Conservation (phyloP, 2,113 vertebrate species). For the Albula glossodonta region DNA sequence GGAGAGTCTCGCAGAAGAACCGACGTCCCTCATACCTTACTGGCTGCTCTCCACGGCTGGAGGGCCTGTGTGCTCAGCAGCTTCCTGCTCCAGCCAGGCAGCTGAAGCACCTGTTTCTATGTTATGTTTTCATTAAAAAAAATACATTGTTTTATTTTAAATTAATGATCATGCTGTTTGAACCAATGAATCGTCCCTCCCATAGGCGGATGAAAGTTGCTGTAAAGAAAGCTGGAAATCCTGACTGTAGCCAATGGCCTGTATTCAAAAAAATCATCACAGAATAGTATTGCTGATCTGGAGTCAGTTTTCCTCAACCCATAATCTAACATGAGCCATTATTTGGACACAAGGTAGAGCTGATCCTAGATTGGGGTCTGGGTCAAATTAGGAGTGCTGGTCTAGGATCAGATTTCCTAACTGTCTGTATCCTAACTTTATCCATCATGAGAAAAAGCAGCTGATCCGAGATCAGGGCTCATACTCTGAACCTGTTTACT, state of each 20-base stretch:
- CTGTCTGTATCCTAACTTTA: too few relatives aligned
- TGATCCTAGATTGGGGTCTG: too few relatives aligned
- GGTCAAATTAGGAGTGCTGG: background rate
- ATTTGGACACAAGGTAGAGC: too few relatives aligned
- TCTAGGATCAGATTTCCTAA: background rate
- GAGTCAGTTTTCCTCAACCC: too few relatives aligned
- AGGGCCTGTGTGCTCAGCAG: background rate
- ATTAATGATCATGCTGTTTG: background rate
- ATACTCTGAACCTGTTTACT: too few relatives aligned
- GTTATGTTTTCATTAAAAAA: background rate
- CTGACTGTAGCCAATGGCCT: too few relatives aligned
- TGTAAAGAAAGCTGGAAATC: too few relatives aligned
- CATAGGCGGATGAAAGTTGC: background rate
- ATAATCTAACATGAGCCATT: too few relatives aligned
- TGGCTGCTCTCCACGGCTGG: background rate
- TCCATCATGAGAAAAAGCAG: too few relatives aligned
- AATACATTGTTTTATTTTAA: background rate
- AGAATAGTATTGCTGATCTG: too few relatives aligned
- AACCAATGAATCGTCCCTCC: background rate
- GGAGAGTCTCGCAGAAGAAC: background rate
- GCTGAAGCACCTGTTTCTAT: background rate
- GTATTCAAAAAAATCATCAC: too few relatives aligned
- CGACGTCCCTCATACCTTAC: background rate
- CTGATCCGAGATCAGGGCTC: too few relatives aligned
- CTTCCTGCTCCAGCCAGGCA: background rate